phyloP scores from a whole-genome alignment of 2,113 vertebrate species.

The Pogonocichla stellata region DNA sequence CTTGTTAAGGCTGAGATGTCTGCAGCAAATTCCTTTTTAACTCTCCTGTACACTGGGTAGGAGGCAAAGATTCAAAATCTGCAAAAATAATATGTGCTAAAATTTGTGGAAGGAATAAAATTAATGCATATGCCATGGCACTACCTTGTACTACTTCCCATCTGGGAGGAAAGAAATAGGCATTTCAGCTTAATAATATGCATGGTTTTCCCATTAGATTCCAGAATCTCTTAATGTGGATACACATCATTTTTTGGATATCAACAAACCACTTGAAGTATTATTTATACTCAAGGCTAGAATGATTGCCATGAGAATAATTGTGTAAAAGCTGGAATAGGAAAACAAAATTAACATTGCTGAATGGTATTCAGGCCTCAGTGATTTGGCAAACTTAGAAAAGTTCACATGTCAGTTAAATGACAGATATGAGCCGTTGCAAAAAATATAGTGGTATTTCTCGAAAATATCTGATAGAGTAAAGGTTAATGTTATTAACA shows the following conservation, averaged over 20 bases:
- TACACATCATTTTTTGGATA: slow-evolving; percentile 53
- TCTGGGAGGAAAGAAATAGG: slow-evolving; percentile 55
- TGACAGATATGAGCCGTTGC: slow-evolving; percentile 39
- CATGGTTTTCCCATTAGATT: slow-evolving; percentile 54
- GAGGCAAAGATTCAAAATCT: slow-evolving; percentile 38
- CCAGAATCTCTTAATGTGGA: slow-evolving; percentile 55
- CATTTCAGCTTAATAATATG: slow-evolving; percentile 60
- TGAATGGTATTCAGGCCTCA: slow-evolving; percentile 69
- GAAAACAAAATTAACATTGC: slow-evolving; percentile 67
- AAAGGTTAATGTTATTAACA: slow-evolving; percentile 64
- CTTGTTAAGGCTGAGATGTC: background rate
- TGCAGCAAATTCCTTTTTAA: slow-evolving; percentile 17
- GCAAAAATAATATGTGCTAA: slow-evolving; percentile 45
- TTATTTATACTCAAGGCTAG: slow-evolving; percentile 65
- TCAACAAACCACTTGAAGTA: slow-evolving; percentile 57
- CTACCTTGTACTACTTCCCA: slow-evolving; percentile 45
- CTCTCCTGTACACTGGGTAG: slow-evolving; percentile 25
- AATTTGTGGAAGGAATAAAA: slow-evolving; percentile 52
- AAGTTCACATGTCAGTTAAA: slow-evolving; percentile 68
- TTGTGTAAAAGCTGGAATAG: slow-evolving; percentile 54
- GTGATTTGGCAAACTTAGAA: slow-evolving; percentile 65
- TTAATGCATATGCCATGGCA: slow-evolving; percentile 47
- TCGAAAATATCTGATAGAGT: slow-evolving; percentile 61
- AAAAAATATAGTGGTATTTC: slow-evolving; percentile 55
- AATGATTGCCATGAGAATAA: slow-evolving; percentile 65